Base-by-base conservation (phyloP, 2,797 vertebrate species). In the Semotilus atromaculatus region DNA sequence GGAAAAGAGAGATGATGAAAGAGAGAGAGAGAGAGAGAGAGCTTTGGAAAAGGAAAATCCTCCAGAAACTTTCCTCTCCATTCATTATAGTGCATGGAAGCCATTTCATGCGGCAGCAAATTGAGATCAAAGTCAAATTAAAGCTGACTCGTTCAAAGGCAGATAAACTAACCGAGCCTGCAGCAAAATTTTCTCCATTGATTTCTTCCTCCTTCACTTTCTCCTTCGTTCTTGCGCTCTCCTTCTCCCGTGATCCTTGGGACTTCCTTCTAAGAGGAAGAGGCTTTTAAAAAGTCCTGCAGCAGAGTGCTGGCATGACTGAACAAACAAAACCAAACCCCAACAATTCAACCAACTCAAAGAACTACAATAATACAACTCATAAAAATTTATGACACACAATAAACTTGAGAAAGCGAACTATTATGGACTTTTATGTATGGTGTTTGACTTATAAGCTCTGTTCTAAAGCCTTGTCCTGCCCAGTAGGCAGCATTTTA, bases 41-140 rank as follows among this genome's bases (percentile, higher is more conserved):
- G 75, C 81, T 87, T 89, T 83, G 80, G 84, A 89, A 78, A 76
- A 83, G 73, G 89, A 92, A 93, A 94, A 88, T 90, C 90, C 89
- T 83, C 87, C 88, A 91, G 91, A 92, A 92, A 91, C 90, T 89
- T 86, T 93, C 91, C 93, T 93, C 91, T 91, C 91, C 88, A 88
- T 88, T 89, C 90, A 94, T 94, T 91, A 91, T 86, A 89, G 93
- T 90, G 91, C 90, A 93, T 93, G 91, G 91, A 90, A 93, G 90
- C 92, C 89, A 86, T 91, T 94, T 92, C 92, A 91, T 92, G 94
- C 94, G 91, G 94, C 94, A 92, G 94, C 93, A 95, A 96, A 96
- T 95, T 95, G 95, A 96, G 95, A 96, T 95, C 94, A 96, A 96
- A 96, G 95, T 89, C 58, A 95, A 96, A 96, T 96, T 95, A 95